Percentiles rank a stretch among this genome's conserved stretches.
Conservation (phyloP, 2,888 invertebrate species). For the Corbicula japonica region DNA sequence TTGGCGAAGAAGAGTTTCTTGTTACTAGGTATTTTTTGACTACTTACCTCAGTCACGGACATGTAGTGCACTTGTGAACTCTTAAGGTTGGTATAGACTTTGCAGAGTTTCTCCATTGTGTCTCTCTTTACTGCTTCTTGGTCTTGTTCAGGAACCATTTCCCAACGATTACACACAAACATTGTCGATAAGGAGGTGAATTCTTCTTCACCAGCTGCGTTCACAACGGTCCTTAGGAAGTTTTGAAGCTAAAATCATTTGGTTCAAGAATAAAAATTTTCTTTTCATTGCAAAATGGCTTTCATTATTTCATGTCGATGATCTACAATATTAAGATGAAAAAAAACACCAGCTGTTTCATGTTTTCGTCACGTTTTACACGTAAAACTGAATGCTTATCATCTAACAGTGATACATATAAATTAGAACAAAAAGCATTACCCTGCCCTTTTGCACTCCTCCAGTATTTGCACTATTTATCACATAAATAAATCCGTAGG, state of each 20-base stretch:
- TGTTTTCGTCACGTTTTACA: too few species aligned
- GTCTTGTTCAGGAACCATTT: conserved; percentile 73
- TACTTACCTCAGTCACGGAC: conserved; percentile 69
- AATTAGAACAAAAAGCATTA: too few species aligned
- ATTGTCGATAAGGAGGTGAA: conserved; percentile 82
- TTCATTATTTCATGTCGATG: too few species aligned
- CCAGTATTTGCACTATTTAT: conserved; percentile 79
- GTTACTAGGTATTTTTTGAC: too few species aligned
- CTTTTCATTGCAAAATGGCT: too few species aligned
- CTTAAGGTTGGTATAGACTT: conserved; percentile 75
- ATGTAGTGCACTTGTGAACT: conserved; percentile 76
- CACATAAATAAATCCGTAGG: conserved; percentile 82
- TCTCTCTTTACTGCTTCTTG: conserved; percentile 72
- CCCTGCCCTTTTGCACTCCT: conserved; percentile 80
- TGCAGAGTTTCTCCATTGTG: conserved; percentile 66
- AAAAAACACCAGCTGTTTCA: too few species aligned
- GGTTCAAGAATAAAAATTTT: too few species aligned
- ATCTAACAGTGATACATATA: too few species aligned
- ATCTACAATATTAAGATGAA: too few species aligned
- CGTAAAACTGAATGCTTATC: too few species aligned
- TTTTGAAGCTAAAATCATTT: conserved; percentile 75
- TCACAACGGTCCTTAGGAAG: conserved; percentile 72
- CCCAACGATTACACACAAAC: conserved; percentile 83
- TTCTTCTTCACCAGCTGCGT: conserved; percentile 70
- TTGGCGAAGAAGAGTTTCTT: too few species aligned